Conservation (phyloP, 2,888 invertebrate genomes). For the Lasioglossum morio region DNA sequence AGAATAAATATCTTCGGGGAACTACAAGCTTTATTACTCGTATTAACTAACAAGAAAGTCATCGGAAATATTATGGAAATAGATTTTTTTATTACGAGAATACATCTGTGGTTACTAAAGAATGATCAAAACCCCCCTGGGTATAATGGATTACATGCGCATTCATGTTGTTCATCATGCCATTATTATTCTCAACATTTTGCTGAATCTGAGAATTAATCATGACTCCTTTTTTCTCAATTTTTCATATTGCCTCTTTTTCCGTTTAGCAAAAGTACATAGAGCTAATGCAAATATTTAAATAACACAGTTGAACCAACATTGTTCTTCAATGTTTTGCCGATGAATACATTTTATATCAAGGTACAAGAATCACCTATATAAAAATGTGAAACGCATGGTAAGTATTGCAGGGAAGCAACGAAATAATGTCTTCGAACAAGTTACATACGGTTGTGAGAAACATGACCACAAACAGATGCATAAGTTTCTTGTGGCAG, state of each 20-base stretch:
- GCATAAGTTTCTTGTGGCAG: neutral
- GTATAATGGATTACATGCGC: conserved; percentile 70
- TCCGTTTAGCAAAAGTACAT: neutral
- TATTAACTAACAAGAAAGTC: conserved; percentile 1
- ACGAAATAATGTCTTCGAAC: conserved; percentile 3
- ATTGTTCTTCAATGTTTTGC: conserved; percentile 1
- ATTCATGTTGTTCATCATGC: conserved; percentile 44
- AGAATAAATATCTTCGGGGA: neutral
- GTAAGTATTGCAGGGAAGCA: neutral
- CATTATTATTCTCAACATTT: conserved; percentile 19
- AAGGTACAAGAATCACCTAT: neutral
- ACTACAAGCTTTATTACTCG: neutral
- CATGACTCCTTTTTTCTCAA: conserved; percentile 26
- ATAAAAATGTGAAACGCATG: neutral
- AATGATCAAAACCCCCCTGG: conserved; percentile 9
- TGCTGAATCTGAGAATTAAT: conserved; percentile 13
- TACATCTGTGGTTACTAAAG: neutral
- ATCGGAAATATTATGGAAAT: neutral
- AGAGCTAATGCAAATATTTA: conserved; percentile 16
- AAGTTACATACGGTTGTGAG: conserved; percentile 24
- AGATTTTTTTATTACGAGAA: conserved; percentile 25
- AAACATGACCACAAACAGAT: conserved; percentile 28
- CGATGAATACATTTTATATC: neutral
- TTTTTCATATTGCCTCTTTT: conserved; percentile 13
- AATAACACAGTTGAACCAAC: neutral